Evolutionary conservation across 1,140 invertebrate species (phyloP), one percentile per base, ranked within the genome.

Genomic region (Halesus radiatus): DNA sequence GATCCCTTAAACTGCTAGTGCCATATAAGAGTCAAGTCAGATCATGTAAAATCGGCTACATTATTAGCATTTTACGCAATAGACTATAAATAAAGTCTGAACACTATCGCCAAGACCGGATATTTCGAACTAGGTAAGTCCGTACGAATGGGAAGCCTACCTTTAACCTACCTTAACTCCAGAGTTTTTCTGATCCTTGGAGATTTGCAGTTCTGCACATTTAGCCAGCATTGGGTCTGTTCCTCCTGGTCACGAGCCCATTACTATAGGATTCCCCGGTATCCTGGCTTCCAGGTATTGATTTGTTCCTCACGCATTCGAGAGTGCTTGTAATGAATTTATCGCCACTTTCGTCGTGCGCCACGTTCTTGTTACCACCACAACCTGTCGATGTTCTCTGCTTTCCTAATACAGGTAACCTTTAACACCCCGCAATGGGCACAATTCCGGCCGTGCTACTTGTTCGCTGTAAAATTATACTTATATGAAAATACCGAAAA

Each of bases 301-400:
- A 70, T 70, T 70, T 70, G 58, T 76, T 29, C 58, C 74, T 60
- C 74, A 76, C 74, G 74, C 74, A 70, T 70, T 45, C 37, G 66
- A 70, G 29, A 70, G 52, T 22, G 50, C 70, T 23, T 56, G 70
- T 66, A 64, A 66, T 77, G 75, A 66, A 77, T 77, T 77, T 77
- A 77, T 77, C 60, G 32, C 45, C 60, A 66, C 45, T 66, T 77
- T 64, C 75, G 54, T 77, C 75, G 75, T 77, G 75, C 37, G 16
- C 66, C 75, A 77, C 75, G 75, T 77, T 77, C 70, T 54, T 23
- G 70, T 26, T 52, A 10, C 45, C 53, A n/a, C 75, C 26, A 23
- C 22, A 7, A 20, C 54, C 20, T 16, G 18, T 16, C 60, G 60
- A 13, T 64, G 15, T 29, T 45, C 22, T 53, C 70, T 54, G 50